Evolutionary conservation across 2,888 invertebrate genomes (phyloP).

Genomic region (Osedax fenrisi): DNA sequence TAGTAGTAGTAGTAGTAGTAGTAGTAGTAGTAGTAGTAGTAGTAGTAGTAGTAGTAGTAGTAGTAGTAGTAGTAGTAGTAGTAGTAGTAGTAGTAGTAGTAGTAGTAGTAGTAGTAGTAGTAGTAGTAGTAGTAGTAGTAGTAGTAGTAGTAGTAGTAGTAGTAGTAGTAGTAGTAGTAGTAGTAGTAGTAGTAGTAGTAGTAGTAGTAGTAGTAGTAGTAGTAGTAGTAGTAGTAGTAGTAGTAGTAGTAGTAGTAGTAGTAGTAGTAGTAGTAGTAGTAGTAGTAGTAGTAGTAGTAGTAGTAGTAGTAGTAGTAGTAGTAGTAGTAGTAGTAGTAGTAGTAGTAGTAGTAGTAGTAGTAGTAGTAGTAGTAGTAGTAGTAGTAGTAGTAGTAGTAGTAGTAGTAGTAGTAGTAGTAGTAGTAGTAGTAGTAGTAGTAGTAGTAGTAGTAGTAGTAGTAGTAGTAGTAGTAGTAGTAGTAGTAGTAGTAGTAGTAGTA

Average conservation of each 20-base stretch:
- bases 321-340: conserved; percentile 7
- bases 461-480: conserved; percentile 13
- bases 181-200: too few species aligned
- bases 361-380: conserved; percentile 20
- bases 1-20: too few species aligned
- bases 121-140: conserved; percentile 4
- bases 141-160: too few species aligned
- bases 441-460: conserved; percentile 21
- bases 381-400: conserved; percentile 22
- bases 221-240: too few species aligned
- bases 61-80: conserved; percentile 12
- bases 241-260: too few species aligned
- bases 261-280: neutral
- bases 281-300: neutral
- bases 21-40: conserved; percentile 23
- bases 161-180: too few species aligned
- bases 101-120: conserved; percentile 11
- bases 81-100: conserved; percentile 19
- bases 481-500: conserved; percentile 16
- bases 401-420: conserved; percentile 20
- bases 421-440: conserved; percentile 23
- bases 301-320: conserved; percentile 6
- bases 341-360: conserved; percentile 16
- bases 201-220: too few species aligned
- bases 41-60: conserved; percentile 14